These are phyloP conservation scores for Protobothrops flavoviridis DNA, from an alignment of 2,113 vertebrate species.

Conservation along the genomic window DNA sequence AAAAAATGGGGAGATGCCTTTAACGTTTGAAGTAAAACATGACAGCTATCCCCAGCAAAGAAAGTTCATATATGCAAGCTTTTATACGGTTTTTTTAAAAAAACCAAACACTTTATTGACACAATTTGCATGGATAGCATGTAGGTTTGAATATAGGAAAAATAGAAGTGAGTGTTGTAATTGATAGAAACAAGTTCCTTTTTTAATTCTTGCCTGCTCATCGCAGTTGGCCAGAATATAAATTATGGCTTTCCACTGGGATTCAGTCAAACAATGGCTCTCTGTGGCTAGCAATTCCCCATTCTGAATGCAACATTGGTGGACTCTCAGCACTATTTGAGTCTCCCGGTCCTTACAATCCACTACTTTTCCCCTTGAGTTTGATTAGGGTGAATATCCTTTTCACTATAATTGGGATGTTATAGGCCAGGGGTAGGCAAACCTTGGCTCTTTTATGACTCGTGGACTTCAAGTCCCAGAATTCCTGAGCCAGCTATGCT, in stretches of 20 bases:
- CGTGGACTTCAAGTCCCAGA: too few relatives aligned
- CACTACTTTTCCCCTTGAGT: neutral
- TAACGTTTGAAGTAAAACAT: neutral
- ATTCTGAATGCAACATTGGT: neutral
- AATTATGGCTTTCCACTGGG: neutral
- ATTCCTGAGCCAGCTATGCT: too few relatives aligned
- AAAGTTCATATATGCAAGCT: neutral
- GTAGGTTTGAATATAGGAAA: neutral
- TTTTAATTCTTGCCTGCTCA: neutral
- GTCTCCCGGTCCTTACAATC: neutral
- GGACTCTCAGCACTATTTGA: neutral
- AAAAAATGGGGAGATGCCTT: neutral
- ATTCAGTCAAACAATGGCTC: neutral
- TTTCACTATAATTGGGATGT: neutral
- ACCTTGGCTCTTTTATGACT: too few relatives aligned
- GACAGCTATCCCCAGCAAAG: neutral
- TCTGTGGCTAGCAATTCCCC: neutral
- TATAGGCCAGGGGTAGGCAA: neutral
- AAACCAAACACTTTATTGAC: neutral
- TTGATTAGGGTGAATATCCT: neutral
- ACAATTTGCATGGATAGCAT: too few relatives aligned
- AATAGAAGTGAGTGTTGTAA: conserved; percentile 2
- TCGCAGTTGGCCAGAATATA: neutral
- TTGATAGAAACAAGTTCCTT: neutral
- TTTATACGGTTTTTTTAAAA: neutral